Percentiles rank a stretch among this genome's conserved stretches.
phyloP scores from a whole-genome alignment of 2,888 invertebrate species.

The Ichneumoninae sp. region DNA sequence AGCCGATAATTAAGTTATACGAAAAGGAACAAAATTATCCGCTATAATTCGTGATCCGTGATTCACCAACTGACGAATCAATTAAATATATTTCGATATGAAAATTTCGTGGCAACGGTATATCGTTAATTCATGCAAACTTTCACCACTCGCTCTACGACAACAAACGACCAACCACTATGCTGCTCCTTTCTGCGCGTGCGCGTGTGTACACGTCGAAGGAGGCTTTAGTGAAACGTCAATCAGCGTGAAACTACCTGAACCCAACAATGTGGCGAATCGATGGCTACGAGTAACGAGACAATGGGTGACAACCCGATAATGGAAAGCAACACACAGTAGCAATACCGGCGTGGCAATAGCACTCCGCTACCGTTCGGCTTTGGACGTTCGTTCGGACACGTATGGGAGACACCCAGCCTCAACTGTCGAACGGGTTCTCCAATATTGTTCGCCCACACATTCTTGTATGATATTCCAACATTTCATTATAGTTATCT shows the following conservation, averaged over 20 bases:
- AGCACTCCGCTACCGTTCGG: not conserved
- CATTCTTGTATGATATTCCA: not conserved
- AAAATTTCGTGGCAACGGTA: constrained; percentile 16
- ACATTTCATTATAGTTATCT: too few relatives aligned
- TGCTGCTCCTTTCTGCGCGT: too few relatives aligned
- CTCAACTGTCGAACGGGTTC: not conserved
- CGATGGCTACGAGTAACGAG: not conserved
- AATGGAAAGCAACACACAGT: constrained; percentile 32
- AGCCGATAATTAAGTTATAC: not conserved
- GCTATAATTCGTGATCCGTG: not conserved
- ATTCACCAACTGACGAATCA: not conserved
- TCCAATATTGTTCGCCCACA: not conserved
- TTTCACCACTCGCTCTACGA: constrained; percentile 2
- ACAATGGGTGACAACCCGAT: constrained; percentile 44
- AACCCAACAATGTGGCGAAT: constrained; percentile 33
- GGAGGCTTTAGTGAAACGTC: constrained; percentile 31
- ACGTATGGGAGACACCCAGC: not conserved
- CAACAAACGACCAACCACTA: not conserved
- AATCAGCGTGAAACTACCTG: constrained; percentile 31
- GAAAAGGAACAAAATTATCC: too few relatives aligned
- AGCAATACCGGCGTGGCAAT: not conserved
- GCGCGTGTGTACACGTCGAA: not conserved
- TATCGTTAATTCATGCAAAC: not conserved
- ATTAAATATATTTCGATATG: not conserved
- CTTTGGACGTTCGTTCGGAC: not conserved